Evolutionary conservation across 2,113 vertebrate species (phyloP).

Genomic region (Seriola quinqueradiata): DNA sequence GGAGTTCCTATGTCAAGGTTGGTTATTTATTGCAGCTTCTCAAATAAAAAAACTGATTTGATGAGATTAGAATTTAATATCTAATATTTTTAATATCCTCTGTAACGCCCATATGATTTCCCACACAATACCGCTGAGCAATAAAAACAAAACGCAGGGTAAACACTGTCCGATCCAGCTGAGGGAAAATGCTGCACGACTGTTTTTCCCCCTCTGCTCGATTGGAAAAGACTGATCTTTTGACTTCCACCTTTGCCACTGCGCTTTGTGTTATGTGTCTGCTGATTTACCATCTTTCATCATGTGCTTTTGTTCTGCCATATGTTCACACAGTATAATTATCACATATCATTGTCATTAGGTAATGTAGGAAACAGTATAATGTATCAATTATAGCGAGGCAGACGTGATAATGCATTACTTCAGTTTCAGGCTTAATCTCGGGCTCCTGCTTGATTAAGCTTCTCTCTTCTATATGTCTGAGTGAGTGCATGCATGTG

Average conservation of each 20-base stretch:
- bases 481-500: neutral
- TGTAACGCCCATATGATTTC: conserved; percentile 10
- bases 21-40: conserved; percentile 26
- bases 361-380: conserved; percentile 27
- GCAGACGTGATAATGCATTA: conserved; percentile 13
- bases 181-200: neutral
- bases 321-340: conserved; percentile 50
- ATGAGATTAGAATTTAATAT: conserved; percentile 41
- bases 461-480: neutral
- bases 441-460: conserved; percentile 48
- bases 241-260: conserved; percentile 29
- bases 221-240: conserved; percentile 12
- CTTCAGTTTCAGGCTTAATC: conserved; percentile 54
- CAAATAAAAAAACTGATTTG: conserved; percentile 26
- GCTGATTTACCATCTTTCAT: conserved; percentile 35
- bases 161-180: neutral
- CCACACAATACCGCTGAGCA: conserved; percentile 14
- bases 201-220: neutral
- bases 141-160: conserved; percentile 38
- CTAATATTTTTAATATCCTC: conserved; percentile 48
- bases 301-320: conserved; percentile 34
- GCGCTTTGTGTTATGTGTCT: conserved; percentile 3
- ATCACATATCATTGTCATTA: conserved; percentile 43
- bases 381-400: conserved; percentile 13
- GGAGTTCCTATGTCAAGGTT: conserved; percentile 38